phyloP scores from a whole-genome alignment of 2,113 vertebrate species.

The Cromileptes altivelis region DNA sequence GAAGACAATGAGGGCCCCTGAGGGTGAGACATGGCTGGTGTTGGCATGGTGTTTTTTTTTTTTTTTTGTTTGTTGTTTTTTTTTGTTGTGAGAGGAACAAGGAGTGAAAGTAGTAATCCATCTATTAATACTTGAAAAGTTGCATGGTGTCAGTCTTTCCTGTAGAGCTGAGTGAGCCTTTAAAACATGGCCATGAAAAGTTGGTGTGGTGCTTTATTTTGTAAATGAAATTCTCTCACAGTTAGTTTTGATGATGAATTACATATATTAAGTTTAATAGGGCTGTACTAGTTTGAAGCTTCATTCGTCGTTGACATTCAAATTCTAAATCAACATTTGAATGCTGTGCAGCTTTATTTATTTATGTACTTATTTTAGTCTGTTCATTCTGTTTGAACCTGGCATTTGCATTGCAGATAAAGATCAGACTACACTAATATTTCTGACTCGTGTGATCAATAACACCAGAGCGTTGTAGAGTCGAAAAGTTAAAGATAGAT shows the following conservation, averaged over 20 bases:
- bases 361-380: too few species aligned
- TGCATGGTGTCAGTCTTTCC: not conserved
- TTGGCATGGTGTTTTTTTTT: not conserved
- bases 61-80: too few species aligned
- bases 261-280: not conserved
- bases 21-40: conserved; percentile 86
- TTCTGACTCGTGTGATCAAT: too few species aligned
- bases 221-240: not conserved
- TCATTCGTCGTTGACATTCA: too few species aligned
- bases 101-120: not conserved
- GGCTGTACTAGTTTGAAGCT: too few species aligned
- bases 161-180: not conserved
- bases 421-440: too few species aligned
- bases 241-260: not conserved
- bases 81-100: not conserved
- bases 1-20: conserved; percentile 92
- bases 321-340: too few species aligned
- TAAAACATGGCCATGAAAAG: not conserved
- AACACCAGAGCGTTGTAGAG: too few species aligned
- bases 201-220: not conserved
- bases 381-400: too few species aligned
- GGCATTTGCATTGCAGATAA: too few species aligned
- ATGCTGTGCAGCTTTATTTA: too few species aligned
- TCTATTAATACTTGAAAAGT: not conserved
- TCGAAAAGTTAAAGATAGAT: too few species aligned